Conservation (phyloP, 2,113 vertebrate genomes). For the Dermatemys mawii region DNA sequence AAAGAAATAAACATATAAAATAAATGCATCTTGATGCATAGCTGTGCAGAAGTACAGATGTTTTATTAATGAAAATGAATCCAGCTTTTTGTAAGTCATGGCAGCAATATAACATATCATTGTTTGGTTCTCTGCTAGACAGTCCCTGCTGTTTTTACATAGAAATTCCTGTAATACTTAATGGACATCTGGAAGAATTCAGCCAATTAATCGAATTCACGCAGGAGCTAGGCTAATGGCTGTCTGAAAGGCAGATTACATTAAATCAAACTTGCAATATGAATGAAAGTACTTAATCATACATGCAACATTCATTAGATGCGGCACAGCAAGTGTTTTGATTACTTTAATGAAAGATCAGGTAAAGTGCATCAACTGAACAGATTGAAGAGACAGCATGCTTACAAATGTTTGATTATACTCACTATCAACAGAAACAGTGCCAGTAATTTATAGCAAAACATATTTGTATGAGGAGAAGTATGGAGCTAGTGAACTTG, state of each 20-base stretch:
- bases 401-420: slow-evolving; percentile 89
- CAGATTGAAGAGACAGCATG: slow-evolving; percentile 86
- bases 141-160: slow-evolving; percentile 84
- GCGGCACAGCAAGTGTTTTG: slow-evolving; percentile 86
- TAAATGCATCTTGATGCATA: slow-evolving; percentile 85
- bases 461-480: slow-evolving; percentile 74
- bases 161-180: slow-evolving; percentile 89
- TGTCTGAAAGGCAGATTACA: slow-evolving; percentile 89
- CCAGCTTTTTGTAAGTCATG: slow-evolving; percentile 87
- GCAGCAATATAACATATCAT: slow-evolving; percentile 85
- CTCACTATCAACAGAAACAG: slow-evolving; percentile 85
- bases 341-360: slow-evolving; percentile 90
- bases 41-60: slow-evolving; percentile 84
- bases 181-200: slow-evolving; percentile 91
- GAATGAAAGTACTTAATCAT: slow-evolving; percentile 90
- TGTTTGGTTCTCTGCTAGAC: slow-evolving; percentile 82
- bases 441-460: slow-evolving; percentile 84
- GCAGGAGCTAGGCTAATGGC: slow-evolving; percentile 84
- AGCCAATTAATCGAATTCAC: slow-evolving; percentile 88
- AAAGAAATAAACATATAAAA: slow-evolving; percentile 84
- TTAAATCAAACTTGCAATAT: slow-evolving; percentile 88
- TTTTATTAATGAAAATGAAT: slow-evolving; percentile 91
- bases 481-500: slow-evolving; percentile 64
- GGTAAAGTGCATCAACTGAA: slow-evolving; percentile 87
- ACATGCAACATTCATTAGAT: slow-evolving; percentile 88